Percentiles rank a stretch among this genome's conserved stretches.
Evolutionary conservation across 1,140 invertebrate species (phyloP).

Genomic region (Drosophila bipectinata): DNA sequence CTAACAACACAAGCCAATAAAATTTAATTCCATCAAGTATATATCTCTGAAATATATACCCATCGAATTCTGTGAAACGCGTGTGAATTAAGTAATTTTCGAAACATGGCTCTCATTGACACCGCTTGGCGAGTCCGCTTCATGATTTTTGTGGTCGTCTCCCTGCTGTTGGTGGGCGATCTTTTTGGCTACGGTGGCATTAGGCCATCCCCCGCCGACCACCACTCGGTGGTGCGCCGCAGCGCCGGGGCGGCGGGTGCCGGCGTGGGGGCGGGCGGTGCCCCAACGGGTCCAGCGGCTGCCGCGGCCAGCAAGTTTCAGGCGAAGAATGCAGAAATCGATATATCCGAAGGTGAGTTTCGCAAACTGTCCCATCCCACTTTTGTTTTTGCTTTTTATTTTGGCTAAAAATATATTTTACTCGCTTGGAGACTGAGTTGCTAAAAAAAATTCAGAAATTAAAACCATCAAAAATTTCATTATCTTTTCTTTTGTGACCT

Average conservation of each 20-base stretch:
- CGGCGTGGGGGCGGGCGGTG: constrained; percentile 34
- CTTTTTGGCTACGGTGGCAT: constrained; percentile 76
- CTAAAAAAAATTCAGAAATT: background rate
- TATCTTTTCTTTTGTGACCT: background rate
- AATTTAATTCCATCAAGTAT: background rate
- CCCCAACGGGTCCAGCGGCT: constrained; percentile 68
- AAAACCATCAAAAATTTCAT: background rate
- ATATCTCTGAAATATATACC: background rate
- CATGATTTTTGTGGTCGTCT: constrained; percentile 72
- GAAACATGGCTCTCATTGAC: constrained; percentile 66
- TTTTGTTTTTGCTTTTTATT: background rate
- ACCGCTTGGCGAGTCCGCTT: constrained; percentile 81
- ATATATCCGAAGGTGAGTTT: constrained; percentile 82
- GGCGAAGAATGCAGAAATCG: constrained; percentile 80
- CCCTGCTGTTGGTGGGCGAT: constrained; percentile 79
- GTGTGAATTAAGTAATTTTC: constrained; percentile 23
- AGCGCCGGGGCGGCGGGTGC: constrained; percentile 27
- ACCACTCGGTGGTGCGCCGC: constrained; percentile 39
- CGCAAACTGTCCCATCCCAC: constrained; percentile 13
- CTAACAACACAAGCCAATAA: constrained; percentile 18
- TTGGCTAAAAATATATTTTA: background rate
- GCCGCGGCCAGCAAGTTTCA: constrained; percentile 75
- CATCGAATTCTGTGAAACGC: constrained; percentile 33
- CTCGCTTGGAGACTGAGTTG: background rate
- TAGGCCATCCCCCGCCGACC: constrained; percentile 59